These are phyloP conservation scores for Latrodectus geometricus DNA, from an alignment of 1,140 invertebrate species.

Conservation along the genomic window DNA sequence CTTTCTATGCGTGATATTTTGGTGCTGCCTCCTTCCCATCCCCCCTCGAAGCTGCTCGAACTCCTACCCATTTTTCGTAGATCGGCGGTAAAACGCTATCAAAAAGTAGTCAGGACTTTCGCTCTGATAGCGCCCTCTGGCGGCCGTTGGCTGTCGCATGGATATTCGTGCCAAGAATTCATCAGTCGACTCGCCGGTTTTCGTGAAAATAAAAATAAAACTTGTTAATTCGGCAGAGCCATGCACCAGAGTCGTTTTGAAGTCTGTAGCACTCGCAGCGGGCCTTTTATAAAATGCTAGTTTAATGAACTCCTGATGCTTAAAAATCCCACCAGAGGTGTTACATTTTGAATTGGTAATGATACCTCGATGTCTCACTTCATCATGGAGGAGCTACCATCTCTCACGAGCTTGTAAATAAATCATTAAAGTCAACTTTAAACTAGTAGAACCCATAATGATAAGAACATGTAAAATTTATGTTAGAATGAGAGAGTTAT, in stretches of 20 bases:
- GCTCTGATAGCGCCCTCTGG: constrained; percentile 30
- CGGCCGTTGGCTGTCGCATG: background rate
- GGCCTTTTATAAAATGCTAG: background rate
- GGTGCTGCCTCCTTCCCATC: background rate
- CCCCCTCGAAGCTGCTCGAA: background rate
- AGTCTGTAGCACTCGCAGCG: background rate
- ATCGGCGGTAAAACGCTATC: constrained; percentile 34
- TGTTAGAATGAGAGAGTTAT: too few relatives aligned
- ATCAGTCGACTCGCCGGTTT: constrained; percentile 13
- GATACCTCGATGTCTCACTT: background rate
- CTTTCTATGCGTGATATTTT: background rate
- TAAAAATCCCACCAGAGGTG: background rate
- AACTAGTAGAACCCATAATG: too few relatives aligned
- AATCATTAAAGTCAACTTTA: too few relatives aligned
- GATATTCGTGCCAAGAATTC: constrained; percentile 52
- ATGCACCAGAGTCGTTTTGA: background rate
- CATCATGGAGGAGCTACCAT: background rate
- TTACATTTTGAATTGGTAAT: background rate
- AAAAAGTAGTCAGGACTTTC: constrained; percentile 45
- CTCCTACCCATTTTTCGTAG: constrained; percentile 5
- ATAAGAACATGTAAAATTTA: too few relatives aligned
- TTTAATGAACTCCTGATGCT: background rate
- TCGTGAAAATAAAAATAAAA: constrained; percentile 54
- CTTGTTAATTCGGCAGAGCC: background rate
- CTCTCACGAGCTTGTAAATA: background rate